Evolutionary conservation across 2,888 invertebrate species (phyloP), one percentile per base, ranked within the genome.

Genomic region (Lacanobia oleracea): DNA sequence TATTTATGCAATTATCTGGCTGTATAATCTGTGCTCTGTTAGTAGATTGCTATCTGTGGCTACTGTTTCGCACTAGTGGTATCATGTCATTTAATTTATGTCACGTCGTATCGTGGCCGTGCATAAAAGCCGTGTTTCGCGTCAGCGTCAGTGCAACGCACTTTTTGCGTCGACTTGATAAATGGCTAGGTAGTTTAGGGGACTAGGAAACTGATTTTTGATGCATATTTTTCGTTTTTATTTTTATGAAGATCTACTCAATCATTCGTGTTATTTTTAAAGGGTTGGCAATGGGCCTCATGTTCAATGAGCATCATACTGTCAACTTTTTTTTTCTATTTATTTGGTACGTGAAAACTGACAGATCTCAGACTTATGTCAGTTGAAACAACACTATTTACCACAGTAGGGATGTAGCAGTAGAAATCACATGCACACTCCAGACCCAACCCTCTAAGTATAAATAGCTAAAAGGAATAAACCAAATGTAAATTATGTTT

Each of bases 1-100:
- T 54, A 73, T 78, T 84, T 65, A 74, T 67, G 62, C 62, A 73
- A 76, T 73, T 84, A 83, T 74, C 82, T 70, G 18, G 21, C 33
- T 54, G 37, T 72, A 72, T 64, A 66, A 82, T 80, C 82, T 77
- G 61, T 60, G 37, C 51, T 48, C 53, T 67, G 79, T 82, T 77
- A 67, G 72, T 81, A 79, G 81, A 79, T 77, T 33, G 43, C 64
- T 71, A 79, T 79, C 79, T 69, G 33, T 67, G 64, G 81, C 71
- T 81, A 79, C 79, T 78, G 80, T 82, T 72, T 78, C 50, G 71
- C 63, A 77, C 74, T 84, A 79, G 53, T 73, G 60, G 62, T 79
- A 80, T 80, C 81, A 81, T 72, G 73, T 77, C 82, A 79, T 81
- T 83, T 71, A 72, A 81, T 86, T 85, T 86, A 71, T 66, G 84